Percentiles rank a stretch among this genome's conserved stretches.
Evolutionary conservation across 2,888 invertebrate genomes (phyloP).

Genomic region (Cataglyphis altisquamis): DNA sequence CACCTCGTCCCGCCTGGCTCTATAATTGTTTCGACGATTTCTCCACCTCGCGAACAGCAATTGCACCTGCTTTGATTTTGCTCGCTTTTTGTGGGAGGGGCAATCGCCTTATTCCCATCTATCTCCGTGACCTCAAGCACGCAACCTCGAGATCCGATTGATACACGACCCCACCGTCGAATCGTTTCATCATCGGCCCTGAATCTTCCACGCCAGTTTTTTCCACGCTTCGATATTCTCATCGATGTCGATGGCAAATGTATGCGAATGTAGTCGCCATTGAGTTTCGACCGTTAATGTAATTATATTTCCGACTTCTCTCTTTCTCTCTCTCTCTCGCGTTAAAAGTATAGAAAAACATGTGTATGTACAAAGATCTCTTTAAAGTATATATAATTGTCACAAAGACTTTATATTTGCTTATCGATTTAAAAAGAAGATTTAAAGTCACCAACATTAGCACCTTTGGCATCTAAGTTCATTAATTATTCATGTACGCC

Average conservation of each 20-base stretch:
- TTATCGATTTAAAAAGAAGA: not conserved
- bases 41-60: constrained; percentile 74
- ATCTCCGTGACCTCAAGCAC: constrained; percentile 78
- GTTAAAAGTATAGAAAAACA: constrained; percentile 1
- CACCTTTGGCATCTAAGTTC: not conserved
- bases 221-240: constrained; percentile 36
- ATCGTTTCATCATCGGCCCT: constrained; percentile 63
- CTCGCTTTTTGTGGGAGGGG: constrained; percentile 79
- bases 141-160: constrained; percentile 79
- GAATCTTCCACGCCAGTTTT: constrained; percentile 54
- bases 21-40: constrained; percentile 83
- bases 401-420: not conserved
- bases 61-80: constrained; percentile 83
- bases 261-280: constrained; percentile 7
- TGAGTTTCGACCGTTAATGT: constrained; percentile 10
- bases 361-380: not conserved
- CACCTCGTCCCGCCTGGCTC: constrained; percentile 67
- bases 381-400: not conserved
- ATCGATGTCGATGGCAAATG: constrained; percentile 8
- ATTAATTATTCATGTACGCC: not conserved
- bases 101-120: constrained; percentile 76
- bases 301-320: constrained; percentile 7
- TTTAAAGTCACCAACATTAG: not conserved
- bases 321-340: not conserved
- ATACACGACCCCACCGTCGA: constrained; percentile 67